Conservation (phyloP, 35 echinoderm and acorn worm genomes). For the Heliocidaris tuberculata region DNA sequence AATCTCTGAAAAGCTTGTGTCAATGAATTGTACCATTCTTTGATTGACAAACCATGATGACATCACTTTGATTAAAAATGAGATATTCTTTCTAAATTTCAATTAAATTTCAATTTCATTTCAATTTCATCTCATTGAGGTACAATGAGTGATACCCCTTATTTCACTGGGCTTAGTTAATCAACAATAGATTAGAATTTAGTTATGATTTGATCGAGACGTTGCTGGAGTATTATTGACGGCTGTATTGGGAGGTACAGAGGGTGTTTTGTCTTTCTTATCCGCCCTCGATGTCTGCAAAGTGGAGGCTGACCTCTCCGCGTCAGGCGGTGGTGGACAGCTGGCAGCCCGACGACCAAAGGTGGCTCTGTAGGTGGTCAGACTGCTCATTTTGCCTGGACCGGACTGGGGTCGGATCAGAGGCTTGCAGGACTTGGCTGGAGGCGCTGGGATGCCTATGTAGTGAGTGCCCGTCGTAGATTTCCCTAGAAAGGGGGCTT, state of each 20-base stretch:
- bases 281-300: neutral
- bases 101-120: neutral
- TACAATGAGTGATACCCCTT: neutral
- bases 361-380: constrained; percentile 53
- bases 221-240: neutral
- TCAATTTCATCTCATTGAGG: neutral
- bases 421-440: constrained; percentile 76
- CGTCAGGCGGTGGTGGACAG: constrained; percentile 53
- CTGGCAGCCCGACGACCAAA: constrained; percentile 60
- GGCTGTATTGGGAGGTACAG: neutral
- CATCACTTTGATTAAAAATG: too few relatives aligned
- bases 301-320: neutral
- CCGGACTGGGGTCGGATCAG: constrained; percentile 66
- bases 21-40: too few relatives aligned
- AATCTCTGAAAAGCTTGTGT: too few relatives aligned
- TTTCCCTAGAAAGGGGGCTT: constrained; percentile 62
- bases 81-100: neutral
- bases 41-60: too few relatives aligned
- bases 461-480: constrained; percentile 78
- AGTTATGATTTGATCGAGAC: neutral
- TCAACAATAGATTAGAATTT: neutral
- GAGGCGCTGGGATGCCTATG: constrained; percentile 61
- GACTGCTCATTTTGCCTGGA: constrained; percentile 49
- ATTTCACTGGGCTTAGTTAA: neutral
- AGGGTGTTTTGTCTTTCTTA: neutral